phyloP scores from a whole-genome alignment of 1,140 invertebrate genomes.

The Lerema accius region DNA sequence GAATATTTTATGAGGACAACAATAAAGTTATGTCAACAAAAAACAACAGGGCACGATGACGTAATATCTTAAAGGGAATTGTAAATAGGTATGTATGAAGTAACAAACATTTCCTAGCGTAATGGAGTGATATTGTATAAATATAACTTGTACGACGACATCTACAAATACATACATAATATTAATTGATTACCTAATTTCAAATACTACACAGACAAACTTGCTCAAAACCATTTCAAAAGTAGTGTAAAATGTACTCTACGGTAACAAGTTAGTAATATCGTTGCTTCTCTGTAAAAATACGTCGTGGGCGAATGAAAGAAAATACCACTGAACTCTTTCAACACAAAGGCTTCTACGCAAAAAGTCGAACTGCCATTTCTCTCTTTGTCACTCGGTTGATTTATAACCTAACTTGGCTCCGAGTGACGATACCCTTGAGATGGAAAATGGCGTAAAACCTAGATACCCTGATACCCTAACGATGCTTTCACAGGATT shows the following conservation, averaged over 20 bases:
- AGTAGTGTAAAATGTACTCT: too few relatives aligned
- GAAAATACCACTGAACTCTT: conserved; percentile 7
- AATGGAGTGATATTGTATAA: too few relatives aligned
- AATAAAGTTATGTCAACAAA: not conserved
- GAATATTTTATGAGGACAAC: not conserved
- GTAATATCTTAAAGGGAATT: too few relatives aligned
- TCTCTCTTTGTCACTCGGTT: conserved; percentile 25
- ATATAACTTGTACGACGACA: too few relatives aligned
- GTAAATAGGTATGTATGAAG: too few relatives aligned
- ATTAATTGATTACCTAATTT: too few relatives aligned
- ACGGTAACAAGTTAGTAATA: too few relatives aligned
- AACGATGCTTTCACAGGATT: conserved; percentile 1
- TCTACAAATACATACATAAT: too few relatives aligned
- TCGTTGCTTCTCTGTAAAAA: not conserved
- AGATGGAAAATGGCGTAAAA: conserved; percentile 1
- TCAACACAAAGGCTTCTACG: conserved; percentile 4
- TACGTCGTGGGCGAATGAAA: conserved; percentile 1
- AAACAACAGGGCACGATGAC: not conserved
- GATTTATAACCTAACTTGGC: conserved; percentile 29
- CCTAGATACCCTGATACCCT: conserved; percentile 8
- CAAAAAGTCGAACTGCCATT: conserved; percentile 24
- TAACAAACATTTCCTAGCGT: too few relatives aligned
- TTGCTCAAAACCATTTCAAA: not conserved
- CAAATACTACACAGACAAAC: too few relatives aligned
- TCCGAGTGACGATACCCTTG: conserved; percentile 13